These are phyloP conservation scores for Tryphoninae sp. DNA, from an alignment of 2,888 invertebrate genomes.

Conservation along the genomic window DNA sequence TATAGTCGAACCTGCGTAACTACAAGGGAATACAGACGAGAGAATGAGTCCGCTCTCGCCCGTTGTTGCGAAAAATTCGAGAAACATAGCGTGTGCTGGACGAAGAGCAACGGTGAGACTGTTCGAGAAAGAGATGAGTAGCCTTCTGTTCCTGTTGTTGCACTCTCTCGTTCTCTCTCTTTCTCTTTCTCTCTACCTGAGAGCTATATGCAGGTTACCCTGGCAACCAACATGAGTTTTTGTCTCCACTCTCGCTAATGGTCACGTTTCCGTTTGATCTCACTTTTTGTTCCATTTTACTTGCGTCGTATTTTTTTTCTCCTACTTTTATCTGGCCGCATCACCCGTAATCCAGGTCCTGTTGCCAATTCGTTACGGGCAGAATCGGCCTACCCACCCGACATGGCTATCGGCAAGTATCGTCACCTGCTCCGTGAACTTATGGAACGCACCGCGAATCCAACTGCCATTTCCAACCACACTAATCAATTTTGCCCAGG, in stretches of 20 bases:
- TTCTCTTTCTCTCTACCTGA: conserved; percentile 43
- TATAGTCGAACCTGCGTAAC: conserved; percentile 64
- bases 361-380: conserved; percentile 67
- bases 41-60: conserved; percentile 58
- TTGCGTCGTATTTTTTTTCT: conserved; percentile 12
- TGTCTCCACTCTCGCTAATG: conserved; percentile 66
- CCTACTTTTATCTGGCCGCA: conserved; percentile 26
- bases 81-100: conserved; percentile 56
- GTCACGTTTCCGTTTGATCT: conserved; percentile 68
- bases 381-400: conserved; percentile 50
- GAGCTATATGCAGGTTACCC: conserved; percentile 60
- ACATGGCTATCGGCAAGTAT: conserved; percentile 64
- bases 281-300: conserved; percentile 48
- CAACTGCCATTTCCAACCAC: conserved; percentile 46
- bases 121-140: conserved; percentile 42
- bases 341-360: conserved; percentile 66
- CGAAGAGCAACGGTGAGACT: conserved; percentile 36
- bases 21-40: conserved; percentile 55
- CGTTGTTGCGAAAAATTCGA: conserved; percentile 57
- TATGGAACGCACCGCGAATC: conserved; percentile 50
- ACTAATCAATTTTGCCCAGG: conserved; percentile 23
- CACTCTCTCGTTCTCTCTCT: conserved; percentile 26
- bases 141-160: conserved; percentile 41
- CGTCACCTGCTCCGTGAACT: conserved; percentile 62
- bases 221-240: conserved; percentile 65